Evolutionary conservation across 2,888 invertebrate genomes (phyloP).

Genomic region (Oscheius sp.): DNA sequence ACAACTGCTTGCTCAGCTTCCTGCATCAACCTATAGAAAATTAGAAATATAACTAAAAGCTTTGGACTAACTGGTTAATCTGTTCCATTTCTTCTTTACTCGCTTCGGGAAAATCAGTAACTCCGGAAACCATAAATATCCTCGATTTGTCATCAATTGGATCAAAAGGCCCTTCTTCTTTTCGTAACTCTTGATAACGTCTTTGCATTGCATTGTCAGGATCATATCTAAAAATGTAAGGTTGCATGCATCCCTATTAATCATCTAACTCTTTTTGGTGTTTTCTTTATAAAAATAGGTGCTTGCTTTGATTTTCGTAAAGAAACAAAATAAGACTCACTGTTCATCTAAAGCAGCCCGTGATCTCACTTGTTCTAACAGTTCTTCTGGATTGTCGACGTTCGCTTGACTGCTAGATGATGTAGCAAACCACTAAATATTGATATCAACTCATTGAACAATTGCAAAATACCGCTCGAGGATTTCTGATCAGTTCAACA

Average conservation of each 20-base stretch:
- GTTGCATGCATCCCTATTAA: too few species aligned
- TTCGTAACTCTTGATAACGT: neutral
- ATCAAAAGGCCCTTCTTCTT: neutral
- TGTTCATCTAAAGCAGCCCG: constrained; percentile 48
- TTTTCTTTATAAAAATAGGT: too few species aligned
- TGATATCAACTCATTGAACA: neutral
- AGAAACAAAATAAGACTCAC: neutral
- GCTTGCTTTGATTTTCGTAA: too few species aligned
- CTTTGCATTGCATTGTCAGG: constrained; percentile 21
- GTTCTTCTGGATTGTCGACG: constrained; percentile 41
- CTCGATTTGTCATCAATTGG: neutral
- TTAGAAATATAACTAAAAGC: neutral
- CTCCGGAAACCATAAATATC: neutral
- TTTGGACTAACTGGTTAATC: constrained; percentile 39
- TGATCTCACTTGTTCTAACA: constrained; percentile 49
- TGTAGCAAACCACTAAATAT: constrained; percentile 44
- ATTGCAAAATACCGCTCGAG: constrained; percentile 46
- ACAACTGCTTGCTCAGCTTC: constrained; percentile 47
- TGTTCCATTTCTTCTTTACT: constrained; percentile 51
- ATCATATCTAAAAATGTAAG: constrained; percentile 27
- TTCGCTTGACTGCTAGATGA: constrained; percentile 3
- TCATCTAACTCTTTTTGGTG: too few species aligned
- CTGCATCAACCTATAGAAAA: constrained; percentile 39
- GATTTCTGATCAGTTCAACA: constrained; percentile 68
- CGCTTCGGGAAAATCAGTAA: constrained; percentile 28